Base-by-base conservation (phyloP, 2,797 vertebrate species). In the Oreortyx pictus region DNA sequence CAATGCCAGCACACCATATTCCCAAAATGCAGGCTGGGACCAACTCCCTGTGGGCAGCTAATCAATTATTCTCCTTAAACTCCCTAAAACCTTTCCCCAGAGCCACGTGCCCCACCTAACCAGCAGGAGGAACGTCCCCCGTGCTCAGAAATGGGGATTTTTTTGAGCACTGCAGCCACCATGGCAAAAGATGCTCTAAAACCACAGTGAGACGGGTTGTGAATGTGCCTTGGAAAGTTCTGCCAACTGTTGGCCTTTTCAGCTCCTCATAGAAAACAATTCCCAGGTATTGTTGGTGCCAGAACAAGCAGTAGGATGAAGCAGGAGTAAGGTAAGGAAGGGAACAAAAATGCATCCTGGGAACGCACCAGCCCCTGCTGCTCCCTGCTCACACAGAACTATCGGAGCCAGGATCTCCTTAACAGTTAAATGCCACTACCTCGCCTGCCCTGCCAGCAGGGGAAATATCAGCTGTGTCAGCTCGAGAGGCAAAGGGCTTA, bases 391-490 rank as follows among this genome's bases (percentile, higher is more conserved):
- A 64, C 17, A 3, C 35, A 74, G 37, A 49, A 54, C 2, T 3
- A 75, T 54, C 2, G 60, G 50, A 78, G 22, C 5, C 0, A 79
- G 33, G 50, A 4, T 78, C 43, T 89, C 73, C 39, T 56, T 31
- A 77, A 33, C 31, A 86, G 87, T 50, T 79, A 84, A 94, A 89
- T 68, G 87, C 74, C 80, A 77, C 52, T 39, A 57, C 80, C 57
- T 86, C 4, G n/a, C 57, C 64, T 77, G 87, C 71, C 71, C 87
- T 84, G 91, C 82, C 91, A 93, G 74, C 8, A 3, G 7, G 52
- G 56, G 93, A 95, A 96, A 84, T 15, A 95, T 46, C 46, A 86
- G 94, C 94, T 94, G 89, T 76, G 85, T 93, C 94, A 95, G 96
- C 67, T 0, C 0, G 0, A 89, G 92, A 84, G 71, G 89, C 87